A percentile compares a stretch with the other conserved stretches of the same genome.
phyloP scores from a whole-genome alignment of 2,113 vertebrate species.

The Brachionichthys hirsutus region DNA sequence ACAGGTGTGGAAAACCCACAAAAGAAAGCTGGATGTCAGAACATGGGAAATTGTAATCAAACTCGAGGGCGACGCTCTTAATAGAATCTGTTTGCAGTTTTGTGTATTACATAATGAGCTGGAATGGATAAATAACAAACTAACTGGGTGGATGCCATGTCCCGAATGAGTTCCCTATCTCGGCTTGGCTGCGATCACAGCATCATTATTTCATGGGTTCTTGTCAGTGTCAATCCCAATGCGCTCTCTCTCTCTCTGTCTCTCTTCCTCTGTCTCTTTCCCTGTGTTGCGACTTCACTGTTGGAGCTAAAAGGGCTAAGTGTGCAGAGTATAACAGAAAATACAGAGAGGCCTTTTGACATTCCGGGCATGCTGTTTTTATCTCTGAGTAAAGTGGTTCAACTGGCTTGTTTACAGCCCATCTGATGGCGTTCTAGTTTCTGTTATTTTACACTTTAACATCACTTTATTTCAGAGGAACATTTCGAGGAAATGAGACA shows the following conservation, averaged over 20 bases:
- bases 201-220: constrained; percentile 57
- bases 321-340: too few relatives aligned
- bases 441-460: too few relatives aligned
- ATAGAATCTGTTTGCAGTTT: constrained; percentile 25
- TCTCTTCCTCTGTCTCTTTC: too few relatives aligned
- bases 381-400: too few relatives aligned
- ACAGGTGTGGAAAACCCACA: neutral
- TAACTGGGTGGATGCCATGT: constrained; percentile 33
- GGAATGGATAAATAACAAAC: constrained; percentile 1
- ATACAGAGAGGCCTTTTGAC: too few relatives aligned
- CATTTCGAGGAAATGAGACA: too few relatives aligned
- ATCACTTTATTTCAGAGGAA: too few relatives aligned
- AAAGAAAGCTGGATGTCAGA: neutral
- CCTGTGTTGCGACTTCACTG: too few relatives aligned
- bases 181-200: constrained; percentile 31
- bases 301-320: too few relatives aligned
- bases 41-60: constrained; percentile 7
- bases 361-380: too few relatives aligned
- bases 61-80: constrained; percentile 2
- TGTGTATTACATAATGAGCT: constrained; percentile 29
- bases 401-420: too few relatives aligned
- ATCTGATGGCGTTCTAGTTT: too few relatives aligned
- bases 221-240: constrained; percentile 47
- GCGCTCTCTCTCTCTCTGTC: constrained; percentile 7
- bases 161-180: constrained; percentile 22